These are phyloP conservation scores for Drosophila malerkotliana DNA, from an alignment of 1,140 invertebrate species.

Conservation along the genomic window DNA sequence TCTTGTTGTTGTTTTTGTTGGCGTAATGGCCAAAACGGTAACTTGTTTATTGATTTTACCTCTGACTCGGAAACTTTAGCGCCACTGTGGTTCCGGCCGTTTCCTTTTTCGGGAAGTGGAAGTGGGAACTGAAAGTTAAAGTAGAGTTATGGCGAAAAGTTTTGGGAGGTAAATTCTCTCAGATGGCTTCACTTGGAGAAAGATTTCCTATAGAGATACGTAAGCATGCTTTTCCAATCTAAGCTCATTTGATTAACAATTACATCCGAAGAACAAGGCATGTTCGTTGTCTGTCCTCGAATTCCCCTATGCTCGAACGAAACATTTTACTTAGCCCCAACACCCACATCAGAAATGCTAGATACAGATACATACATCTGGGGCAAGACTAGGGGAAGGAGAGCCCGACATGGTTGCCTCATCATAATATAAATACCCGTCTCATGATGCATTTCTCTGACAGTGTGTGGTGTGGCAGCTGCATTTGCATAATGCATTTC, in stretches of 20 bases:
- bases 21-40: conserved; percentile 31
- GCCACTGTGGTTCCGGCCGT: conserved; percentile 5
- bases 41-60: conserved; percentile 70
- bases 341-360: conserved; percentile 23
- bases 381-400: neutral
- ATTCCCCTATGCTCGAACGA: conserved; percentile 20
- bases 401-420: conserved; percentile 26
- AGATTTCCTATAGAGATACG: too few species aligned
- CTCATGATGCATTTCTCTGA: conserved; percentile 42
- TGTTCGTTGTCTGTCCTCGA: conserved; percentile 22
- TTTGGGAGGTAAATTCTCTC: neutral
- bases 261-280: conserved; percentile 37
- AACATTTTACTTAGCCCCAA: conserved; percentile 43
- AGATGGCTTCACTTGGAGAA: neutral
- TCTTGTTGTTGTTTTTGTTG: conserved; percentile 16
- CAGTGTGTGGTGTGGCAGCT: conserved; percentile 42
- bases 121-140: conserved; percentile 17
- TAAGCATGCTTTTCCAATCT: conserved; percentile 16
- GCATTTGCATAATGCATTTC: conserved; percentile 74
- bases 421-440: conserved; percentile 50
- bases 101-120: conserved; percentile 9
- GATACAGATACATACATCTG: neutral
- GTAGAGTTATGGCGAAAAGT: conserved; percentile 1
- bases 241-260: conserved; percentile 39
- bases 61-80: conserved; percentile 36